Evolutionary conservation across 2,113 vertebrate species (phyloP).

Genomic region (Cnemophilus loriae): DNA sequence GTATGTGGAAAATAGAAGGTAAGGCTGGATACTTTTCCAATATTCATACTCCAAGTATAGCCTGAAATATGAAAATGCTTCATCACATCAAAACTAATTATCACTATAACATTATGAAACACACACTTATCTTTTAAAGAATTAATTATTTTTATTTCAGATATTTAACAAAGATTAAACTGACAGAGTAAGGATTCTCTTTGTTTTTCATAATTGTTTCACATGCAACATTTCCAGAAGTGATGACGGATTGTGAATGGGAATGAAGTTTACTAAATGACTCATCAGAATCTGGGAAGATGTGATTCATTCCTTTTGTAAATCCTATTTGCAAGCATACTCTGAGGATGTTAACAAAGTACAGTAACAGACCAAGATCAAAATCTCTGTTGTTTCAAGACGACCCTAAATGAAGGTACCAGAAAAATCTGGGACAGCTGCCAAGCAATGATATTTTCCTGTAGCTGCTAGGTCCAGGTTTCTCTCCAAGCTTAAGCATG

Average conservation of each 20-base stretch:
- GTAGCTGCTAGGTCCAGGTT: not conserved
- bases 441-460: not conserved
- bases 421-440: not conserved
- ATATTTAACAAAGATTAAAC: not conserved
- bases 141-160: not conserved
- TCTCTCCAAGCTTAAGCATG: not conserved
- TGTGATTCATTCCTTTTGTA: not conserved
- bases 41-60: not conserved
- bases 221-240: not conserved
- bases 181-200: fast-evolving
- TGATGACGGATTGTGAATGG: not conserved
- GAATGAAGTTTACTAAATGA: not conserved
- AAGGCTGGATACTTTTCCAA: not conserved
- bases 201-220: not conserved
- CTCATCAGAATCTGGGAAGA: not conserved
- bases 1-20: not conserved
- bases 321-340: not conserved
- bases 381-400: not conserved
- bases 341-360: not conserved
- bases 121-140: not conserved
- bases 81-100: not conserved
- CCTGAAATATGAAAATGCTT: not conserved
- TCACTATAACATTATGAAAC: not conserved
- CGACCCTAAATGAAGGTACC: not conserved
- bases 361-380: not conserved